Evolutionary conservation across 1,140 invertebrate species (phyloP).

Genomic region (Sminthurinus signatus): DNA sequence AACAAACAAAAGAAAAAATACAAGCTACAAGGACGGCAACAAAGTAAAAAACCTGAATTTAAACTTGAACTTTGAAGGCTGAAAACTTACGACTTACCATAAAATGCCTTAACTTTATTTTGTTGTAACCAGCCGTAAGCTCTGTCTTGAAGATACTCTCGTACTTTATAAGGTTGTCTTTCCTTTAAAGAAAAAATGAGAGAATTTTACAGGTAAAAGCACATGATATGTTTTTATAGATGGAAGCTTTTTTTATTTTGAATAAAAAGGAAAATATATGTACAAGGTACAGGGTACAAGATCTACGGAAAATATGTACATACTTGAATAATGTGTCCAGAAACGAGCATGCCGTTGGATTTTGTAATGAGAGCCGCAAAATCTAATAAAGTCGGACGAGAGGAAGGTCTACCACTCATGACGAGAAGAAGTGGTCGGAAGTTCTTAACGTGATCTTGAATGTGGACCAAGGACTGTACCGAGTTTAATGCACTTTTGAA

Average conservation of each 20-base stretch:
- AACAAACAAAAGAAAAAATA: no score
- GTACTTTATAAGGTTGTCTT: slow-evolving; percentile 59
- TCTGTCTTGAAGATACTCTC: slow-evolving; percentile 55
- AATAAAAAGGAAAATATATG: background rate
- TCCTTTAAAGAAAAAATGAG: slow-evolving; percentile 42
- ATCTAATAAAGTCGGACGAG: slow-evolving; percentile 53
- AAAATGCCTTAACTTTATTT: slow-evolving; percentile 87
- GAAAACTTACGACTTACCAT: no score
- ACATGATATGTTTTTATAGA: background rate
- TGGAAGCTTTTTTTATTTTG: background rate
- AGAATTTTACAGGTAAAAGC: background rate
- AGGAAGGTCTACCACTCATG: slow-evolving; percentile 51
- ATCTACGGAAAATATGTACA: no score
- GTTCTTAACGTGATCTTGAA: slow-evolving; percentile 58
- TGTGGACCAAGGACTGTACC: slow-evolving; percentile 50
- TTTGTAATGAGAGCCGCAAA: slow-evolving; percentile 55
- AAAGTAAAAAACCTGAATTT: no score
- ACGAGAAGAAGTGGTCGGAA: slow-evolving; percentile 57
- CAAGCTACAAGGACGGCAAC: no score
- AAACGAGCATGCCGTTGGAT: slow-evolving; percentile 55
- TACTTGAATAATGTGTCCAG: slow-evolving; percentile 55
- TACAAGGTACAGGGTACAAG: no score
- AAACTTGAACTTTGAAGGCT: no score
- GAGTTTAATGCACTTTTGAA: slow-evolving; percentile 54
- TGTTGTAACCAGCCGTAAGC: slow-evolving; percentile 72